Conservation (phyloP, 2,797 vertebrate genomes). For the Silurus lanzhouensis region DNA sequence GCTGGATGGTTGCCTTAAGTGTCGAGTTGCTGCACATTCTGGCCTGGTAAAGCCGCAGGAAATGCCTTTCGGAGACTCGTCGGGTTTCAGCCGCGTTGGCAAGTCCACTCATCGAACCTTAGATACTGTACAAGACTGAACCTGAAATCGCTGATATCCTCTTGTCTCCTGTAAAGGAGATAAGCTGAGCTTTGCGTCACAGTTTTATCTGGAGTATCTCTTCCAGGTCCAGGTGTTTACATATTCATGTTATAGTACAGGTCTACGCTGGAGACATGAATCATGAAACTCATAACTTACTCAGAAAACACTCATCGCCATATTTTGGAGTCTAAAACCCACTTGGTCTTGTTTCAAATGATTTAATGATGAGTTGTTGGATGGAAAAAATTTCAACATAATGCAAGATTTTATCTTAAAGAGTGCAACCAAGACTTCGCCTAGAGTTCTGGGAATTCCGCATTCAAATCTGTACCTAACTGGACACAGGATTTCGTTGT, state of each 20-base stretch:
- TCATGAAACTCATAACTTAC: not conserved
- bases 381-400: not conserved
- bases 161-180: not conserved
- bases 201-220: slow-evolving; percentile 6
- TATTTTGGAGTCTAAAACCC: not conserved
- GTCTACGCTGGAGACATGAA: not conserved
- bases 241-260: not conserved
- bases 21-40: slow-evolving; percentile 8
- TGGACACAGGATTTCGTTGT: not conserved
- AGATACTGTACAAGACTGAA: slow-evolving; percentile 4
- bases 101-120: slow-evolving; percentile 5
- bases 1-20: not conserved
- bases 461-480: not conserved
- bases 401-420: not conserved
- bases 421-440: not conserved
- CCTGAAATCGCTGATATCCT: slow-evolving; percentile 3
- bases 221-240: slow-evolving; percentile 11
- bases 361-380: not conserved
- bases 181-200: not conserved
- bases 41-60: not conserved
- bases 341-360: not conserved
- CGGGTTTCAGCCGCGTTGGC: slow-evolving; percentile 6
- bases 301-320: not conserved
- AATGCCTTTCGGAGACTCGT: slow-evolving; percentile 28
- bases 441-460: not conserved